Conservation (phyloP, 2,113 vertebrate genomes). For the Salvelinus namaycush region DNA sequence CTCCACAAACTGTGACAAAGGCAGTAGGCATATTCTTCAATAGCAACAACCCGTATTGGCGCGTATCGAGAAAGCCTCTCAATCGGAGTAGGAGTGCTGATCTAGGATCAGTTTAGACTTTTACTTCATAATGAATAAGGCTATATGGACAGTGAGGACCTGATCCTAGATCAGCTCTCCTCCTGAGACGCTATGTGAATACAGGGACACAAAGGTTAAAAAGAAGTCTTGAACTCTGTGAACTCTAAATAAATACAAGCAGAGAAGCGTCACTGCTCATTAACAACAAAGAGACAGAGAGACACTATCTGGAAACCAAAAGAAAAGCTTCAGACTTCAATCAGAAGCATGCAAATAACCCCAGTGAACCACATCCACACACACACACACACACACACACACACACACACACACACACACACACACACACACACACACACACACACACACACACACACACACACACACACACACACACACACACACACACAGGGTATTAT, state of each 20-base stretch:
- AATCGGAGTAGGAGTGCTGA: no score
- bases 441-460: constrained; percentile 28
- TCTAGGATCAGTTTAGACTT: no score
- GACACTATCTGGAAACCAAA: constrained; percentile 17
- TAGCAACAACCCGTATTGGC: no score
- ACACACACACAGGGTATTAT: neutral
- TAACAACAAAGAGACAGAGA: constrained; percentile 36
- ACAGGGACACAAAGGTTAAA: constrained; percentile 35
- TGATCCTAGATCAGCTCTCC: neutral
- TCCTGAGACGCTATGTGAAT: neutral
- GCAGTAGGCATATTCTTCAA: no score
- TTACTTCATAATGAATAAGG: no score
- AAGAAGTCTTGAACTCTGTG: constrained; percentile 14
- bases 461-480: constrained; percentile 27
- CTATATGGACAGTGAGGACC: no score
- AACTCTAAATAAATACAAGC: constrained; percentile 52
- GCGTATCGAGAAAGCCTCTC: no score
- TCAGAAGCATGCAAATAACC: constrained; percentile 47
- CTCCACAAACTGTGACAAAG: no score
- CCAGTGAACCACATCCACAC: constrained; percentile 36
- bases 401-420: constrained; percentile 17
- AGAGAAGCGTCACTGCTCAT: constrained; percentile 48
- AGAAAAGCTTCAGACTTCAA: constrained; percentile 27
- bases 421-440: constrained; percentile 26
- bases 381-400: constrained; percentile 9